Evolutionary conservation across 2,888 invertebrate genomes (phyloP).

Genomic region (Lymantria monacha): DNA sequence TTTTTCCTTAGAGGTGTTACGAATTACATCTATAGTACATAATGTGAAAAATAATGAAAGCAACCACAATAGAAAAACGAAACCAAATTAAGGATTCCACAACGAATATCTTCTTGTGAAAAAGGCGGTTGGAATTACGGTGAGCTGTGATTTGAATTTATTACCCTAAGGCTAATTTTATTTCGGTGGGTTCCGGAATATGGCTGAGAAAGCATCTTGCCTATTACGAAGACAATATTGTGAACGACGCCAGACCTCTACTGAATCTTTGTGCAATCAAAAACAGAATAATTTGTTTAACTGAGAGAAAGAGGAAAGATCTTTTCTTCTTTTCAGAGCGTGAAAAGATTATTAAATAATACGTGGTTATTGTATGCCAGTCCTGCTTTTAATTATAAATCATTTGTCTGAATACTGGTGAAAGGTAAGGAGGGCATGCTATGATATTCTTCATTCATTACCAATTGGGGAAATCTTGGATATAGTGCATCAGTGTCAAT

Average conservation of each 20-base stretch:
- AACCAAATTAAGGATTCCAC: slow-evolving; percentile 75
- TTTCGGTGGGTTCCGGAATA: slow-evolving; percentile 59
- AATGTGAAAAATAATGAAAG: slow-evolving; percentile 61
- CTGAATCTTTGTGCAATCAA: slow-evolving; percentile 58
- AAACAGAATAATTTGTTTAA: slow-evolving; percentile 44
- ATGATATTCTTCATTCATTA: too few species aligned
- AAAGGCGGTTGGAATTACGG: slow-evolving; percentile 73
- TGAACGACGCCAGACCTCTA: slow-evolving; percentile 50
- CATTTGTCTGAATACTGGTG: too few species aligned
- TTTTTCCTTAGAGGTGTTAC: slow-evolving; percentile 8
- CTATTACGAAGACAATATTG: slow-evolving; percentile 64
- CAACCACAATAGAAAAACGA: slow-evolving; percentile 68
- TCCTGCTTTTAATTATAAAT: slow-evolving; percentile 9
- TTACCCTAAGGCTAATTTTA: slow-evolving; percentile 76
- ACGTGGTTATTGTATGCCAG: slow-evolving; percentile 15
- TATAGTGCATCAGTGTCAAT: too few species aligned
- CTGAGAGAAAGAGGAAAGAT: slow-evolving; percentile 28
- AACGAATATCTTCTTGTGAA: slow-evolving; percentile 69
- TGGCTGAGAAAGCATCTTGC: slow-evolving; percentile 47
- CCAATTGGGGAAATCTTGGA: too few species aligned
- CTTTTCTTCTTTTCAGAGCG: slow-evolving; percentile 24
- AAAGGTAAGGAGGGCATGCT: too few species aligned
- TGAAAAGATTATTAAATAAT: slow-evolving; percentile 22
- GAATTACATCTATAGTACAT: slow-evolving; percentile 34
- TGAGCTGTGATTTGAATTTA: slow-evolving; percentile 78